A percentile compares a stretch with the other conserved stretches of the same genome.
Conservation (phyloP, 2,113 vertebrate genomes). For the Telmatochromis sp. region DNA sequence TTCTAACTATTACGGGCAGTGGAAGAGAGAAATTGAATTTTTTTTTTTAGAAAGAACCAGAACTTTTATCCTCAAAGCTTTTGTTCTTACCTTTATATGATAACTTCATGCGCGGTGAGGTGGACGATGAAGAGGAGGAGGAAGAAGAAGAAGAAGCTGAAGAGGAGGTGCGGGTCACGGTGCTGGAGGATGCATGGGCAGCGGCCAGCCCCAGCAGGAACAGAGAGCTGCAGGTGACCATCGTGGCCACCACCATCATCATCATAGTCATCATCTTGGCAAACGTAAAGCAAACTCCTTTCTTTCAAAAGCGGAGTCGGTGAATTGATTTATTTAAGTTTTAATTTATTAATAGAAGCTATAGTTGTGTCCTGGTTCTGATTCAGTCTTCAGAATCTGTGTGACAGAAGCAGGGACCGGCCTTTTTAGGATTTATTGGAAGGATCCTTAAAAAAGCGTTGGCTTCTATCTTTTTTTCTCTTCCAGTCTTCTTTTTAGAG, state of each 20-base stretch:
- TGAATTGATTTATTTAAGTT: neutral
- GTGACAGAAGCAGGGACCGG: neutral
- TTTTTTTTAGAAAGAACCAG: neutral
- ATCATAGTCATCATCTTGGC: conserved; percentile 64
- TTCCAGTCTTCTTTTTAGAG: neutral
- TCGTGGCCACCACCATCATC: conserved; percentile 58
- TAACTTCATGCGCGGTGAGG: conserved; percentile 70
- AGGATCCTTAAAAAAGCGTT: neutral
- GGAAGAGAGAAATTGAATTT: neutral
- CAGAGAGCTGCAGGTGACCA: conserved; percentile 61
- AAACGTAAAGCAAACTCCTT: neutral
- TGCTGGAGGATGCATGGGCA: conserved; percentile 43
- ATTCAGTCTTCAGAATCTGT: neutral
- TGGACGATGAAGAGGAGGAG: conserved; percentile 44
- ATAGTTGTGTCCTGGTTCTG: neutral
- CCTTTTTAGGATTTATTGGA: neutral
- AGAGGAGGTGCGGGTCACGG: conserved; percentile 17
- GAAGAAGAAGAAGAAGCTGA: conserved; percentile 16
- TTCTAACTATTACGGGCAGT: neutral
- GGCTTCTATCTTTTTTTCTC: neutral
- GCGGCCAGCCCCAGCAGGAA: conserved; percentile 58
- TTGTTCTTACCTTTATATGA: conserved; percentile 68
- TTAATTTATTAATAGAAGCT: neutral
- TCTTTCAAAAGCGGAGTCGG: neutral
- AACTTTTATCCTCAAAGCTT: neutral